phyloP scores from a whole-genome alignment of 2,888 invertebrate genomes.

The Notodonta dromedarius region DNA sequence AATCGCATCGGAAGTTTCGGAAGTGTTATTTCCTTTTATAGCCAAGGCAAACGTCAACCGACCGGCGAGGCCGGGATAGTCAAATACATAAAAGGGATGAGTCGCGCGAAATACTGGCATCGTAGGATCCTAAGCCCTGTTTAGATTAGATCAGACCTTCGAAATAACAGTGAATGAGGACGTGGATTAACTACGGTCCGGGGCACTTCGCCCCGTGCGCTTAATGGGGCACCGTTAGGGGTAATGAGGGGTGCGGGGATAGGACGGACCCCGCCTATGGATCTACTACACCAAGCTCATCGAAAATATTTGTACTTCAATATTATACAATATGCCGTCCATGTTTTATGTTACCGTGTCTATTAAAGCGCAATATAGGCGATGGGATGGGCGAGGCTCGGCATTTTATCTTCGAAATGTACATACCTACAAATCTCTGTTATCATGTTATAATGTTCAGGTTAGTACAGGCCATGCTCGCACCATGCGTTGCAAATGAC shows the following conservation, averaged over 20 bases:
- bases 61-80: conserved; percentile 68
- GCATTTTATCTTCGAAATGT: conserved; percentile 4
- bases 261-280: conserved; percentile 45
- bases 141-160: conserved; percentile 85
- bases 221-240: conserved; percentile 81
- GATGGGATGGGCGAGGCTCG: not conserved
- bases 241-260: conserved; percentile 77
- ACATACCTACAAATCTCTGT: conserved; percentile 13
- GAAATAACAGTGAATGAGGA: conserved; percentile 85
- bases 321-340: conserved; percentile 30
- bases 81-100: conserved; percentile 82
- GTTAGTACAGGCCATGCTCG: conserved; percentile 39
- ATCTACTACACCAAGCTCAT: conserved; percentile 50
- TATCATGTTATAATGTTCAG: conserved; percentile 39
- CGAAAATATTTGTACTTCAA: conserved; percentile 52
- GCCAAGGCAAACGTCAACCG: conserved; percentile 72
- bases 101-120: conserved; percentile 80
- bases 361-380: not conserved
- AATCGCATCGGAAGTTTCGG: conserved; percentile 71
- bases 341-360: conserved; percentile 2
- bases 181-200: conserved; percentile 84
- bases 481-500: conserved; percentile 59
- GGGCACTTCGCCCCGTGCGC: conserved; percentile 80
- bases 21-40: conserved; percentile 78
- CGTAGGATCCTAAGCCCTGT: conserved; percentile 82